Evolutionary conservation across 2,113 vertebrate genomes (phyloP), one percentile per base, ranked within the genome.

Genomic region (Nycticryphes semicollaris): DNA sequence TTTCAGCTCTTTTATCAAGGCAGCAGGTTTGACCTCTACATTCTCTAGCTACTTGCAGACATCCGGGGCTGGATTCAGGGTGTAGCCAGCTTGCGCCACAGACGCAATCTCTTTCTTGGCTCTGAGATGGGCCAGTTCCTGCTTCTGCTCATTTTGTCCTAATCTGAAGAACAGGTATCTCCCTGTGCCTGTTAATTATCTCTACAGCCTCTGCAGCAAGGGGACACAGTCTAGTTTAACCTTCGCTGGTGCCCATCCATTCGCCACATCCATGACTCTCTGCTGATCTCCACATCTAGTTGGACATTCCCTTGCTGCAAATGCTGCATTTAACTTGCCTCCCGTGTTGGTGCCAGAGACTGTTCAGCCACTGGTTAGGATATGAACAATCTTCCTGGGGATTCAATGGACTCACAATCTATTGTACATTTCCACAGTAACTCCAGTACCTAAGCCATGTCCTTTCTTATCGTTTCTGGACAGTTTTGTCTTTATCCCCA

Each of bases 1-100:
- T 96, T 83, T 30, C 67, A 90, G 48, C 24, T 67, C 22, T 89
- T 92, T 80, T 68, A 90, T 92, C 72, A 88, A 69, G 53, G 45
- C 59, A 88, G 67, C 39, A 70, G 27, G 45, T 88, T 77, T 92
- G 83, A 93, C 54, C 72, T 90, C 37, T 66, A 53, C 54, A 67
- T 89, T 84, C 89, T 83, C 74, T 16, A 84, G 72, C 79, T 88
- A 63, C 50, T 86, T 80, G 31, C 35, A 85, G 37, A 56, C 59
- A 89, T 74, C 67, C 0, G 0, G 31, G n/a, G 11, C 50, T 76
- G 72, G 37, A 93, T 50, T 28, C 67, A 57, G 45, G 45, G 16
- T 73, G 75, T 62, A 77, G 67, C 57, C 50, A 80, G 31, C 67
- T 80, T 45, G 27, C 22, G 66, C 75, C 66, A 35, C 27, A 66